phyloP scores from a whole-genome alignment of 2,113 vertebrate genomes.

The Axis porcinus region DNA sequence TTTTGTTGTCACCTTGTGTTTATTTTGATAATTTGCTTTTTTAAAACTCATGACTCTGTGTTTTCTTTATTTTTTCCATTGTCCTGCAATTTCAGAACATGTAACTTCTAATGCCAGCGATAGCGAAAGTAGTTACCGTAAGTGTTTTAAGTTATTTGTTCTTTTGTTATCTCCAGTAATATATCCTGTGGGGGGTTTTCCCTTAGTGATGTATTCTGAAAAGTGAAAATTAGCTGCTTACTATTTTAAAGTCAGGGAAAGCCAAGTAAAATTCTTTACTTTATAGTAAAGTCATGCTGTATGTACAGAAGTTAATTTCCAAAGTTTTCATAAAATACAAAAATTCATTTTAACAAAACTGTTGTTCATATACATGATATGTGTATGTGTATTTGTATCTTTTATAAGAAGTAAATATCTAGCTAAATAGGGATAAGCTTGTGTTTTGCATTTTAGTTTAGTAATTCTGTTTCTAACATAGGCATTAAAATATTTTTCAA shows the following conservation, averaged over 20 bases:
- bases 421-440: not conserved
- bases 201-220: slow-evolving; percentile 45
- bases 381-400: not conserved
- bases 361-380: not conserved
- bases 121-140: slow-evolving; percentile 99
- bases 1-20: slow-evolving; percentile 70
- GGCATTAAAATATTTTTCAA: not conserved
- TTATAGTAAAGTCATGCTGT: not conserved
- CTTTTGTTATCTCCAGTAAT: slow-evolving; percentile 54
- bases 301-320: not conserved
- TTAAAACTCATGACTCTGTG: slow-evolving; percentile 73
- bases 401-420: slow-evolving; percentile 38
- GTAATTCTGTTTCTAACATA: slow-evolving; percentile 17
- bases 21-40: slow-evolving; percentile 75
- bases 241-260: slow-evolving; percentile 30
- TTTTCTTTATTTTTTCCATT: slow-evolving; percentile 87
- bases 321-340: slow-evolving; percentile 24
- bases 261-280: not conserved
- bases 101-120: slow-evolving; percentile 99
- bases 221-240: not conserved
- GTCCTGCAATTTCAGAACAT: slow-evolving; percentile 94
- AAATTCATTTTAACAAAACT: not conserved
- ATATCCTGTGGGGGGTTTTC: not conserved
- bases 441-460: slow-evolving; percentile 15
- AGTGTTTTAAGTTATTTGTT: slow-evolving; percentile 84